Percentiles rank a stretch among this genome's conserved stretches.
Evolutionary conservation across 2,797 vertebrate genomes (phyloP).

Genomic region (Sebastiscus albofasciatus): DNA sequence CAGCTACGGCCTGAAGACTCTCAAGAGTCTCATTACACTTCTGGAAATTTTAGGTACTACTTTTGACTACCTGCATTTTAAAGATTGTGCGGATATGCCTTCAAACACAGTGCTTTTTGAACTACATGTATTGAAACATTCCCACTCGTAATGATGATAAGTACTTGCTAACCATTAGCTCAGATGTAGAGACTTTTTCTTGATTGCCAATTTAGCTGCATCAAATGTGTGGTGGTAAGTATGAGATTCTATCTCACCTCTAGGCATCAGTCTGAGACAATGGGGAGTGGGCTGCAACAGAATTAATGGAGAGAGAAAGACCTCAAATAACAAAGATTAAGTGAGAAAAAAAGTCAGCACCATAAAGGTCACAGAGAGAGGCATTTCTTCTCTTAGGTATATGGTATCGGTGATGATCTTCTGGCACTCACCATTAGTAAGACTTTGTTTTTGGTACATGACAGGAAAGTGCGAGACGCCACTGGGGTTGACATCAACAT

Average conservation of each 20-base stretch:
- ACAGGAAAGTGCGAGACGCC: slow-evolving; percentile 93
- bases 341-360: neutral
- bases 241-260: neutral
- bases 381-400: neutral
- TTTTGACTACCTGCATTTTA: slow-evolving; percentile 5
- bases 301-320: neutral
- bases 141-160: neutral
- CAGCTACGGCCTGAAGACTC: neutral
- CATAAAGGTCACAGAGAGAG: neutral
- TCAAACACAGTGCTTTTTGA: neutral
- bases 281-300: neutral
- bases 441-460: slow-evolving; percentile 27
- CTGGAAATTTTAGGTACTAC: neutral
- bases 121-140: neutral
- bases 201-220: neutral
- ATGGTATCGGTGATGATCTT: neutral
- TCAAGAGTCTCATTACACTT: slow-evolving; percentile 27
- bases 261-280: neutral
- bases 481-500: slow-evolving; percentile 96
- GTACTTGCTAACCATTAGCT: neutral
- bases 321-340: neutral
- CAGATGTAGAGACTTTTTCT: neutral
- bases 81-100: neutral
- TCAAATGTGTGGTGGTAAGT: neutral
- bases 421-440: neutral